phyloP scores from a whole-genome alignment of 2,797 vertebrate genomes.

The Aphelocoma californica region DNA sequence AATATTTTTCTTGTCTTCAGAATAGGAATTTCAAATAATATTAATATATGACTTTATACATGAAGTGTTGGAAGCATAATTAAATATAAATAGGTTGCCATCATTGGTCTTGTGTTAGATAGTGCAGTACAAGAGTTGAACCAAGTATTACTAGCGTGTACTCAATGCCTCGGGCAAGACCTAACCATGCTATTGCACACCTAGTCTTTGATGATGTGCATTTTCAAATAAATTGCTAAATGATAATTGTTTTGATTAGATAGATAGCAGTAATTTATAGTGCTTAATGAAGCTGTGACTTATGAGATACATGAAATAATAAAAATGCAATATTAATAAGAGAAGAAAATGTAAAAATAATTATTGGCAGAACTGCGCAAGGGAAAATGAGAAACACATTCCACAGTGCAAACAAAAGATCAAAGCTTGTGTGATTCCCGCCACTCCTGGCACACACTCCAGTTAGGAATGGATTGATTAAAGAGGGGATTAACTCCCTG shows the following conservation, averaged over 20 bases:
- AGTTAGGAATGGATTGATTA: slow-evolving; percentile 70
- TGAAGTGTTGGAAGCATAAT: background rate
- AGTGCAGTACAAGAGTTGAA: background rate
- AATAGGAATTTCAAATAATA: background rate
- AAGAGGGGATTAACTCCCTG: slow-evolving; percentile 75
- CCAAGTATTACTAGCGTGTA: background rate
- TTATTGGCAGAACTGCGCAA: slow-evolving; percentile 24
- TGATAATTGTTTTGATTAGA: background rate
- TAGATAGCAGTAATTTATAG: background rate
- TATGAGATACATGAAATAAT: background rate
- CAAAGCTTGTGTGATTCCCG: slow-evolving; percentile 63
- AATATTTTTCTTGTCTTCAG: background rate
- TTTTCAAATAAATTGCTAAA: slow-evolving; percentile 22
- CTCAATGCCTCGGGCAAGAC: background rate
- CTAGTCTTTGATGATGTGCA: slow-evolving; percentile 8
- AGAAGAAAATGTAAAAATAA: slow-evolving; percentile 53
- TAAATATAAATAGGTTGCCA: background rate
- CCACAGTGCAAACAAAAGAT: slow-evolving; percentile 60
- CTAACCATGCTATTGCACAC: background rate
- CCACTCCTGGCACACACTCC: slow-evolving; percentile 55
- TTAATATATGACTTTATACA: background rate
- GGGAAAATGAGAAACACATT: slow-evolving; percentile 63
- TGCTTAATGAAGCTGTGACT: background rate
- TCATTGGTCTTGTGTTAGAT: background rate
- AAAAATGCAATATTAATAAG: slow-evolving; percentile 50